Evolutionary conservation across 2,113 vertebrate species (phyloP).

Genomic region (Donacobius atricapilla): DNA sequence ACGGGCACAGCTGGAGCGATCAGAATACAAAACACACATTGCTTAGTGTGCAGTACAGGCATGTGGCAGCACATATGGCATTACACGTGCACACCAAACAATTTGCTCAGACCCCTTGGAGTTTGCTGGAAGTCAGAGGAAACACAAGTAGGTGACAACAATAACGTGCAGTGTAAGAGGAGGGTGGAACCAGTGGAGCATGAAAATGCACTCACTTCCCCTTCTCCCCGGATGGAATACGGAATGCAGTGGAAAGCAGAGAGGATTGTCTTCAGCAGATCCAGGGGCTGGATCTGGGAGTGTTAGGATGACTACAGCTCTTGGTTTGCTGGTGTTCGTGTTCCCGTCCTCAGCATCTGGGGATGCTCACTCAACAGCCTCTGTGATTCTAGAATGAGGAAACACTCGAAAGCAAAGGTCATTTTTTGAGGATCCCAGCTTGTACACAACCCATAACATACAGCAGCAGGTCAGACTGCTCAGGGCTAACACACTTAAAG

Average conservation of each 20-base stretch:
- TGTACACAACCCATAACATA: not conserved
- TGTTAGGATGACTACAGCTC: not conserved
- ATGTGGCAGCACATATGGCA: not conserved
- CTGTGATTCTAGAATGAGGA: not conserved
- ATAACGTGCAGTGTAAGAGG: not conserved
- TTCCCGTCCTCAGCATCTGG: not conserved
- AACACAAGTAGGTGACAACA: not conserved
- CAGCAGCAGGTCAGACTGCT: not conserved
- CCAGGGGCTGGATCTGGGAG: not conserved
- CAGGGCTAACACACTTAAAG: not conserved
- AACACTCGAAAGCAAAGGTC: not conserved
- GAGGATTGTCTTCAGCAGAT: not conserved
- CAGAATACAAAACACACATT: not conserved
- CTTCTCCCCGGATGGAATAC: not conserved
- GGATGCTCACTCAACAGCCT: not conserved
- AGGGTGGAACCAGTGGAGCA: not conserved
- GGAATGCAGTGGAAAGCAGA: not conserved
- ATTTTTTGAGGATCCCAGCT: not conserved
- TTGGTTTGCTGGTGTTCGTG: not conserved
- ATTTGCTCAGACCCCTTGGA: not conserved
- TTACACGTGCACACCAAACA: not conserved
- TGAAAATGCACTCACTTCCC: not conserved
- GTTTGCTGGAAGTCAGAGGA: not conserved
- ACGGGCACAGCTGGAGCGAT: not conserved
- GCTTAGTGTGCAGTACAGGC: not conserved